A percentile compares a stretch with the other conserved stretches of the same genome.
phyloP scores from a whole-genome alignment of 2,113 vertebrate species.

The Prionailurus bengalensis region DNA sequence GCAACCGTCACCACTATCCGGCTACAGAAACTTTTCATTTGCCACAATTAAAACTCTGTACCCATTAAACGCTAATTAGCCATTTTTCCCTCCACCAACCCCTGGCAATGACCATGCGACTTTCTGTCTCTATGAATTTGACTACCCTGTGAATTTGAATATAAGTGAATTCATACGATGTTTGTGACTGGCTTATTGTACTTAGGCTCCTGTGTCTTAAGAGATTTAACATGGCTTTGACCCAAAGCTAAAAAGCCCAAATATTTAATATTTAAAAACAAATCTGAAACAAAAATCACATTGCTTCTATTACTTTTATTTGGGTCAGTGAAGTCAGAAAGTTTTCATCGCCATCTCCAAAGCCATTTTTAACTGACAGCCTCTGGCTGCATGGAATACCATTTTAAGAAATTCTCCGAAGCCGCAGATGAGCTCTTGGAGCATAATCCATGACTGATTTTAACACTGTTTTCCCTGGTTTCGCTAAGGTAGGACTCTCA shows the following conservation, averaged over 20 bases:
- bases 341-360: background rate
- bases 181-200: background rate
- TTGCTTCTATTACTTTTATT: background rate
- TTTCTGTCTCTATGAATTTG: background rate
- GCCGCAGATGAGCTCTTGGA: background rate
- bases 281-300: background rate
- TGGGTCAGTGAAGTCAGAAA: background rate
- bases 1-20: background rate
- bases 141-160: background rate
- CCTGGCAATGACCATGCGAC: background rate
- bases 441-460: background rate
- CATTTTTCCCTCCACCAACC: too few relatives aligned
- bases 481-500: background rate
- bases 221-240: background rate
- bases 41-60: background rate
- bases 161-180: background rate
- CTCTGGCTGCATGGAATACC: background rate
- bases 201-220: background rate
- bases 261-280: slow-evolving; percentile 17
- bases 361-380: background rate
- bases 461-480: background rate
- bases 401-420: background rate
- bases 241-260: background rate
- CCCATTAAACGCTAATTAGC: background rate
- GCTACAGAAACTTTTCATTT: background rate